Conservation (phyloP, 2,113 vertebrate genomes). For the Microtus ochrogaster region DNA sequence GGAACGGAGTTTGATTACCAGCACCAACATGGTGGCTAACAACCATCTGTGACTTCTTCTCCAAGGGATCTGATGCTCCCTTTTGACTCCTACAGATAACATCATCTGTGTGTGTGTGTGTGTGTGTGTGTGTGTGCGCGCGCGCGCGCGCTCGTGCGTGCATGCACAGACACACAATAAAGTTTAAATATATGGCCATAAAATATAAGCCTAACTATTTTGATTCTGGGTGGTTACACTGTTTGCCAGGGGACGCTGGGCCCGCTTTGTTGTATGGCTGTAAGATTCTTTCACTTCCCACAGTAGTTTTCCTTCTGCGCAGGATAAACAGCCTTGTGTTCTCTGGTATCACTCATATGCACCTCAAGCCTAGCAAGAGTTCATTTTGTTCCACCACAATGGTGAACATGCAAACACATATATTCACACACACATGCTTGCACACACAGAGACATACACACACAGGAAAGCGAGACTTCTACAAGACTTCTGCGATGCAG, state of each 20-base stretch:
- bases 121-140: no score
- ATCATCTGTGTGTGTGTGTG: no score
- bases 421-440: not conserved
- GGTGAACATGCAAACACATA: not conserved
- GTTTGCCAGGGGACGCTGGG: not conserved
- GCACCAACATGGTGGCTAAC: not conserved
- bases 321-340: accelerated
- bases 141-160: no score
- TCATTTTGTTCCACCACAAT: accelerated
- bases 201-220: not conserved
- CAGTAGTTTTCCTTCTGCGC: not conserved
- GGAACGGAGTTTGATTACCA: not conserved
- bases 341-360: not conserved
- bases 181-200: not conserved
- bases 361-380: not conserved
- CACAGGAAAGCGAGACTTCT: not conserved
- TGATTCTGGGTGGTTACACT: not conserved
- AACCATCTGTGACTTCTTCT: not conserved
- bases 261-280: not conserved
- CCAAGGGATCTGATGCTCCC: not conserved
- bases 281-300: not conserved
- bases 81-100: not conserved
- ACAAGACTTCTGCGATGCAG: no score
- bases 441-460: not conserved
- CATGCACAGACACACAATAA: not conserved